Evolutionary conservation across 1,140 invertebrate genomes (phyloP).

Genomic region (Goniozus legneri): DNA sequence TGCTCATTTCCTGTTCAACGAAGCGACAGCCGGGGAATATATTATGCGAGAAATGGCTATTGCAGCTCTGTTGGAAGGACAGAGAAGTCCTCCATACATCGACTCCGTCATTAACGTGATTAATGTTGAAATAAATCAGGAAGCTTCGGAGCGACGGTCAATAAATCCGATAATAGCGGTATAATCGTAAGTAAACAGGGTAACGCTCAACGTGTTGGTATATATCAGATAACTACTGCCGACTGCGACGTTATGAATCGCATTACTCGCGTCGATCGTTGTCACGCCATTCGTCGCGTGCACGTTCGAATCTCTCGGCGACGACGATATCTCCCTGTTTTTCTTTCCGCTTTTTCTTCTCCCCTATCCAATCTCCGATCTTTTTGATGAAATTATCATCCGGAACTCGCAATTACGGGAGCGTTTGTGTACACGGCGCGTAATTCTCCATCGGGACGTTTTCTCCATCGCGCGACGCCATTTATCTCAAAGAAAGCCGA

Average conservation of each 20-base stretch:
- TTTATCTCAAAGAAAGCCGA: too few relatives aligned
- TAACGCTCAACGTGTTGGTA: slow-evolving; percentile 27
- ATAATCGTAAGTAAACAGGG: slow-evolving; percentile 53
- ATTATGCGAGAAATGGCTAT: not conserved
- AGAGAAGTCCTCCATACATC: slow-evolving; percentile 36
- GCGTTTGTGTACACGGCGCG: too few relatives aligned
- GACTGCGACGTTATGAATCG: slow-evolving; percentile 17
- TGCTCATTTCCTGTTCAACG: slow-evolving; percentile 51
- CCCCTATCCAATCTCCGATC: too few relatives aligned
- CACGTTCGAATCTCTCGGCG: too few relatives aligned
- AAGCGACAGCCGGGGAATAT: slow-evolving; percentile 5
- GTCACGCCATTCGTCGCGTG: too few relatives aligned
- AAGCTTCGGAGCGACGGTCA: slow-evolving; percentile 45
- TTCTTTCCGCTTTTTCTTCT: too few relatives aligned
- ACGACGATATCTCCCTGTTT: too few relatives aligned
- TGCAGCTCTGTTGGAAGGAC: slow-evolving; percentile 10
- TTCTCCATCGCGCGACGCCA: too few relatives aligned
- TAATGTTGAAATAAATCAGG: slow-evolving; percentile 56
- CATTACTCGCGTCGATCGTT: too few relatives aligned
- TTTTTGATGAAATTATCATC: too few relatives aligned
- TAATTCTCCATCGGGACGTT: too few relatives aligned
- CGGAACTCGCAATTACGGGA: too few relatives aligned
- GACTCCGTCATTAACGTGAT: slow-evolving; percentile 55
- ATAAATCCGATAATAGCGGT: slow-evolving; percentile 52
- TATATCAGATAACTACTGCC: not conserved